Evolutionary conservation across 2,888 invertebrate genomes (phyloP).

Genomic region (Drosophila affinis): DNA sequence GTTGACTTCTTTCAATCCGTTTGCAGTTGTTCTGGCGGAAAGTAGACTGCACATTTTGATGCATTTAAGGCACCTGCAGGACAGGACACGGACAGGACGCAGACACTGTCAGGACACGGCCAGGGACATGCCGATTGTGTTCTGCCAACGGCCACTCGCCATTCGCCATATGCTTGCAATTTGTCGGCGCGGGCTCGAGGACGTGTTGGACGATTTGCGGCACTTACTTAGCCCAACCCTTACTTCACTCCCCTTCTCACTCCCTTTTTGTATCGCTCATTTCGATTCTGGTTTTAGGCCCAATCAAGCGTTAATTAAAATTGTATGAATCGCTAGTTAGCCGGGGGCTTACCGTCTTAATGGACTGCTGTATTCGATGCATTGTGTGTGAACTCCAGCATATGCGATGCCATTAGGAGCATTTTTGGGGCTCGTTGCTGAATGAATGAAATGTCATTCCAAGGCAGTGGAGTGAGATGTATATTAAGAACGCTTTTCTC

Average conservation of each 20-base stretch:
- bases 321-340: neutral
- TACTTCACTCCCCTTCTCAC: neutral
- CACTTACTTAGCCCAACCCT: neutral
- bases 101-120: conserved; percentile 53
- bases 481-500: no score
- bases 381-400: no score
- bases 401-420: no score
- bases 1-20: conserved; percentile 4
- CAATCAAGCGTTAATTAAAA: neutral
- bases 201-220: no score
- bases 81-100: conserved; percentile 14
- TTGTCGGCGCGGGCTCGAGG: conserved; percentile 10
- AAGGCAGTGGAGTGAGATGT: no score
- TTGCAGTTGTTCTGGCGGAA: conserved; percentile 29
- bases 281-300: neutral
- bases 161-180: conserved; percentile 29
- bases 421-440: no score
- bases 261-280: no score
- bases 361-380: neutral
- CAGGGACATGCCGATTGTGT: conserved; percentile 21
- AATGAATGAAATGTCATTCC: no score
- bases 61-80: conserved; percentile 34
- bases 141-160: neutral
- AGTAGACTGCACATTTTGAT: conserved; percentile 54
- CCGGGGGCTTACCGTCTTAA: neutral